A percentile compares a stretch with the other conserved stretches of the same genome.
Conservation (phyloP, 2,113 vertebrate genomes). For the Phycodurus eques region DNA sequence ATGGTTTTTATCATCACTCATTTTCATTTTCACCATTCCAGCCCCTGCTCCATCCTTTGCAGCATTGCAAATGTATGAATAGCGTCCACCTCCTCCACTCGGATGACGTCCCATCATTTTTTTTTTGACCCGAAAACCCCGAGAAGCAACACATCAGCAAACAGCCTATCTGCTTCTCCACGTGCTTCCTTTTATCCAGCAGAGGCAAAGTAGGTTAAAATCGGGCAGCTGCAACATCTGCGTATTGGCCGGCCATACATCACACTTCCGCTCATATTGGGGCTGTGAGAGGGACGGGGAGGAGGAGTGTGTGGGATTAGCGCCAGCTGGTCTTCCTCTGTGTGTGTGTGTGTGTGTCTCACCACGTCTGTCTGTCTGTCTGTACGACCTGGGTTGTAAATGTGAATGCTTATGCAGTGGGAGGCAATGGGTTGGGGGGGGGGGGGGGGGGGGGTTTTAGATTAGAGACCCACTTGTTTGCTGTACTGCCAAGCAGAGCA, state of each 20-base stretch:
- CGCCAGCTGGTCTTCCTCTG: slow-evolving; percentile 33
- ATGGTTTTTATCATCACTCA: too few relatives aligned
- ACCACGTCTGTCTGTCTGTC: slow-evolving; percentile 28
- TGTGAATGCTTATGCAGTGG: slow-evolving; percentile 32
- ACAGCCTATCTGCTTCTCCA: slow-evolving; percentile 5
- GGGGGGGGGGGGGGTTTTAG: slow-evolving; percentile 34
- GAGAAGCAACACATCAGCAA: slow-evolving; percentile 1
- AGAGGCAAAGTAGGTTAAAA: slow-evolving; percentile 40
- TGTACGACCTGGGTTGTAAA: slow-evolving; percentile 29
- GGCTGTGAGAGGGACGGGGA: slow-evolving; percentile 26
- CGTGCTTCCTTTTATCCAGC: slow-evolving; percentile 11
- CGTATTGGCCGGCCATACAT: slow-evolving; percentile 22
- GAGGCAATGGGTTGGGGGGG: slow-evolving; percentile 38
- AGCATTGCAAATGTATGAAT: not conserved
- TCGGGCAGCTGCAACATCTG: slow-evolving; percentile 45
- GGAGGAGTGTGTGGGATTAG: slow-evolving; percentile 46
- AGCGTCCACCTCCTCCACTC: slow-evolving; percentile 7
- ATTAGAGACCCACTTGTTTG: slow-evolving; percentile 46
- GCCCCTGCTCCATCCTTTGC: not conserved
- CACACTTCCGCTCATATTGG: slow-evolving; percentile 38
- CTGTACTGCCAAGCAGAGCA: slow-evolving; percentile 20
- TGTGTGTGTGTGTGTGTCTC: slow-evolving; percentile 16
- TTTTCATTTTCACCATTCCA: not conserved
- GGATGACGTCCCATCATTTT: slow-evolving; percentile 5
- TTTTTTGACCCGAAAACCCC: slow-evolving; percentile 7